Conservation (phyloP, 2,888 invertebrate genomes). For the Drosophila multiciliata region DNA sequence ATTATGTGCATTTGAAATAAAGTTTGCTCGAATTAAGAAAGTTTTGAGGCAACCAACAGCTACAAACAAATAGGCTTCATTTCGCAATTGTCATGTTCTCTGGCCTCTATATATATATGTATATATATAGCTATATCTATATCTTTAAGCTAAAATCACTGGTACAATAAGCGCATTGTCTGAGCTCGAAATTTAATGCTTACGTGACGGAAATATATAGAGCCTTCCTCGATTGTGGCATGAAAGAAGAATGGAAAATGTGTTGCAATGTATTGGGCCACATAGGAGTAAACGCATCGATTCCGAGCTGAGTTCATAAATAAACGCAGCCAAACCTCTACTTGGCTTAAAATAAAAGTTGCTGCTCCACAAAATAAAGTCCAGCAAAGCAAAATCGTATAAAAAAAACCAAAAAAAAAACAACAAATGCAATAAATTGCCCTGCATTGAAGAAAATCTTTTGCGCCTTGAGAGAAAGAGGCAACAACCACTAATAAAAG, state of each 20-base stretch:
- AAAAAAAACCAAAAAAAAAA: conserved; percentile 11
- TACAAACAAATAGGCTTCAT: conserved; percentile 67
- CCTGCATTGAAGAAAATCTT: conserved; percentile 61
- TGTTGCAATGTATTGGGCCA: conserved; percentile 45
- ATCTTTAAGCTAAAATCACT: conserved; percentile 68
- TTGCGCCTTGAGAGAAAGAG: conserved; percentile 29
- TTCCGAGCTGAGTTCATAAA: conserved; percentile 64
- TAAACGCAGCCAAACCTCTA: conserved; percentile 47
- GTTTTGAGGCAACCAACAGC: conserved; percentile 29
- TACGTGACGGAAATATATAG: conserved; percentile 66
- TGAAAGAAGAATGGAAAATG: conserved; percentile 29
- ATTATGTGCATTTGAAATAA: conserved; percentile 58
- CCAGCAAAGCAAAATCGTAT: conserved; percentile 4
- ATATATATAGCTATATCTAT: conserved; percentile 13
- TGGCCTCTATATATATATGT: conserved; percentile 12
- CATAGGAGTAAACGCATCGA: conserved; percentile 44
- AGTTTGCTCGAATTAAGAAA: conserved; percentile 46
- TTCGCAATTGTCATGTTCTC: conserved; percentile 63
- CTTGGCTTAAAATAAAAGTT: conserved; percentile 62
- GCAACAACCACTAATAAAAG: conserved; percentile 62
- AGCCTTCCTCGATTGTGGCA: conserved; percentile 18
- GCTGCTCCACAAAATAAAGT: conserved; percentile 29
- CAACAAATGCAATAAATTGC: conserved; percentile 41
- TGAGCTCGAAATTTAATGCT: conserved; percentile 63
- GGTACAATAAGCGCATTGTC: conserved; percentile 66